These are phyloP conservation scores for Formica aserva DNA, from an alignment of 2,888 invertebrate species.

Conservation along the genomic window DNA sequence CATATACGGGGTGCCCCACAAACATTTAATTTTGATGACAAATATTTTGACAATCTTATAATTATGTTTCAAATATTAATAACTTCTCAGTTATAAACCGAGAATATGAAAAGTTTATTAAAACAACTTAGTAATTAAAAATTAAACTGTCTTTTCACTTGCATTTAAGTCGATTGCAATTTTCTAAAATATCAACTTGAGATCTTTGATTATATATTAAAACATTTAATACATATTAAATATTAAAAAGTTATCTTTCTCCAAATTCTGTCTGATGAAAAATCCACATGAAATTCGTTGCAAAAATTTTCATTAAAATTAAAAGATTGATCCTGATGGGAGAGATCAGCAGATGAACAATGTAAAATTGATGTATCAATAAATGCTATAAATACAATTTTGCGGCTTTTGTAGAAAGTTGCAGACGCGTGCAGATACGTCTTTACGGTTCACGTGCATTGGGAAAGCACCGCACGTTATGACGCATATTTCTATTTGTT, in stretches of 20 bases:
- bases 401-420: constrained; percentile 22
- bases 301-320: constrained; percentile 14
- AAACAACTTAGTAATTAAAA: neutral
- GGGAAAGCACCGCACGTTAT: constrained; percentile 5
- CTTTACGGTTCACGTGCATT: neutral
- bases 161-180: neutral
- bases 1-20: neutral
- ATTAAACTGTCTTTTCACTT: neutral
- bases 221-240: neutral
- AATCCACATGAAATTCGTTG: neutral
- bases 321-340: neutral
- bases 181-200: neutral
- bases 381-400: constrained; percentile 17
- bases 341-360: neutral
- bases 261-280: neutral
- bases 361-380: neutral
- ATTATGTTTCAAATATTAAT: neutral
- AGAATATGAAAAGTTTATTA: neutral
- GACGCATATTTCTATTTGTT: constrained; percentile 48
- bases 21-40: neutral
- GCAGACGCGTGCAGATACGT: constrained; percentile 9
- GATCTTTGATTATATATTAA: neutral
- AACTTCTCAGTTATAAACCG: neutral
- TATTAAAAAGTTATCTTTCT: neutral
- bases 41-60: neutral